Percentiles rank a stretch among this genome's conserved stretches.
Conservation (phyloP, 2,113 vertebrate genomes). For the Taxidea taxus region DNA sequence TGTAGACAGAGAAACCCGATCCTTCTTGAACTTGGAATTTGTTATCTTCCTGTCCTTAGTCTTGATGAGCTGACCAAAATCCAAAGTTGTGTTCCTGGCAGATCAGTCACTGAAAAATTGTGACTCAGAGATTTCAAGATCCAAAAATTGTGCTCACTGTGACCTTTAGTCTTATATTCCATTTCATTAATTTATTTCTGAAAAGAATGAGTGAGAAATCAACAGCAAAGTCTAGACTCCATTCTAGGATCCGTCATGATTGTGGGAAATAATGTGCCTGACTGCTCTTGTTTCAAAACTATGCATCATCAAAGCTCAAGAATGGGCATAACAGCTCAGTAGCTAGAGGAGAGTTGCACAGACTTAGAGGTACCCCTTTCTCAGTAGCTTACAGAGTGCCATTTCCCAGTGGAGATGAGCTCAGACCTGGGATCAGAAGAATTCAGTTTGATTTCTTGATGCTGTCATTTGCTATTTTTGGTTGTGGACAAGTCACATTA, state of each 20-base stretch:
- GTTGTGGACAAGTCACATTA: neutral
- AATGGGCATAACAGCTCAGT: neutral
- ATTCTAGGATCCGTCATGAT: neutral
- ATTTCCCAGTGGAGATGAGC: too few relatives aligned
- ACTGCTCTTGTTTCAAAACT: neutral
- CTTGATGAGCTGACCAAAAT: slow-evolving; percentile 27
- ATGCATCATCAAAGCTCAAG: neutral
- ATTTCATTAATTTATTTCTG: neutral
- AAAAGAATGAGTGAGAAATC: slow-evolving; percentile 7
- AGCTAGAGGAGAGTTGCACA: neutral
- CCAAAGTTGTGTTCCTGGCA: neutral
- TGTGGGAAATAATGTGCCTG: neutral
- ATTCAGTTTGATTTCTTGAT: neutral
- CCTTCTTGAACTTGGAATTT: neutral
- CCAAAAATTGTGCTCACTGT: neutral
- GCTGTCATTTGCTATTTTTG: neutral
- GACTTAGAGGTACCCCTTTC: neutral
- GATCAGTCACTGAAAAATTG: neutral
- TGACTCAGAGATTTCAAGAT: neutral
- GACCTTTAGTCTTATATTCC: neutral
- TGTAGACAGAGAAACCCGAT: neutral
- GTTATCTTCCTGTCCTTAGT: neutral
- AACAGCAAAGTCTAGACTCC: neutral
- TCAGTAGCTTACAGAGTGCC: neutral
- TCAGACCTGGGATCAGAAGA: neutral